These are phyloP conservation scores for Myotis yumanensis DNA, from an alignment of 2,113 vertebrate species.

Conservation along the genomic window DNA sequence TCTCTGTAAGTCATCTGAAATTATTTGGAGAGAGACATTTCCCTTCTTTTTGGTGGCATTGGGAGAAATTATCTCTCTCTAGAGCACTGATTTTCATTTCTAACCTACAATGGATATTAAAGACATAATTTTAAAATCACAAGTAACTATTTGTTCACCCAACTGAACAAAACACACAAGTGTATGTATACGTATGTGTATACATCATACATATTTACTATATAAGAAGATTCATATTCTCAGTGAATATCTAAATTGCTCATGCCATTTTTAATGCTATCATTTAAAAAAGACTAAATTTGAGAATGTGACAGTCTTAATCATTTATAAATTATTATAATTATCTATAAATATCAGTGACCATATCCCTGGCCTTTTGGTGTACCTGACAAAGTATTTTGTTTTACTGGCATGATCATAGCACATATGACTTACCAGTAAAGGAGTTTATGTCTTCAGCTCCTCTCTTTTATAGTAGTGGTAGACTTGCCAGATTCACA, in stretches of 20 bases:
- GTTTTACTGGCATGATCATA: background rate
- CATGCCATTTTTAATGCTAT: background rate
- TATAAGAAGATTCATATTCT: background rate
- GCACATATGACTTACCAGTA: background rate
- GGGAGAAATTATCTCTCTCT: background rate
- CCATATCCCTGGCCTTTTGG: background rate
- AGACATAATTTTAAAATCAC: background rate
- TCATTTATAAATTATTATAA: conserved; percentile 20
- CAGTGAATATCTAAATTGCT: background rate
- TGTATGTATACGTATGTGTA: background rate
- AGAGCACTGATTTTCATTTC: conserved; percentile 30
- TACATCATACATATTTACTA: background rate
- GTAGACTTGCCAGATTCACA: background rate
- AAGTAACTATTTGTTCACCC: conserved; percentile 16
- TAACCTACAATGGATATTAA: background rate
- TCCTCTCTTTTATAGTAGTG: background rate
- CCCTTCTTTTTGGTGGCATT: background rate
- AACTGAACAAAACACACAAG: background rate
- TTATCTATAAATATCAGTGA: background rate
- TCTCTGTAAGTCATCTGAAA: conserved; percentile 5
- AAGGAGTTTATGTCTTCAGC: background rate
- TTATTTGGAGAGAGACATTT: conserved; percentile 25
- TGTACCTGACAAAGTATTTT: background rate
- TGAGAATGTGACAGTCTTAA: background rate
- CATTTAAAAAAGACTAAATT: conserved; percentile 39